A percentile compares a stretch with the other conserved stretches of the same genome.
These are phyloP conservation scores for Epinephelus cyanopodus DNA, from an alignment of 2,113 vertebrate genomes.

Conservation along the genomic window DNA sequence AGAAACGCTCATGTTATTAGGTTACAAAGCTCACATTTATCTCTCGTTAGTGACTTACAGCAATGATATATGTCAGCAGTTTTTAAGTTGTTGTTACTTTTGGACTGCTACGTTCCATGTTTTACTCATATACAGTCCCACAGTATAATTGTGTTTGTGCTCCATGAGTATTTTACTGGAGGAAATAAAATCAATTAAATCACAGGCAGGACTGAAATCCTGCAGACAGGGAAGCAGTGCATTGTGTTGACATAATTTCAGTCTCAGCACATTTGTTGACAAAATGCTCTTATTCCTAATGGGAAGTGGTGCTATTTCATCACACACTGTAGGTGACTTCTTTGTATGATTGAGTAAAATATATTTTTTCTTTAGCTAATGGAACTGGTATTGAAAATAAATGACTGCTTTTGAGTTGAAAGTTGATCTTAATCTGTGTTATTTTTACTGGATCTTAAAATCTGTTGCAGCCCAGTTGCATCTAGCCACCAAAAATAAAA, in stretches of 20 bases:
- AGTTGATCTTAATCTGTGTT: conserved; percentile 26
- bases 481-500: conserved; percentile 38
- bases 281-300: neutral
- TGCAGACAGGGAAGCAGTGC: neutral
- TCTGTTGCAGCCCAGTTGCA: conserved; percentile 31
- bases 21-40: conserved; percentile 39
- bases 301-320: neutral
- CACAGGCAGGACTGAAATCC: conserved; percentile 17
- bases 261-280: conserved; percentile 6
- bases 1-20: conserved; percentile 49
- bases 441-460: conserved; percentile 42
- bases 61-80: conserved; percentile 13
- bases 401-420: conserved; percentile 31
- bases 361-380: conserved; percentile 1
- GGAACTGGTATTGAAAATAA: conserved; percentile 41
- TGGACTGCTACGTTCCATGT: neutral
- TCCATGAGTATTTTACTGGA: conserved; percentile 8
- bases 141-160: conserved; percentile 18
- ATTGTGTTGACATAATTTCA: conserved; percentile 22
- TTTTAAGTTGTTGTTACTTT: conserved; percentile 4
- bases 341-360: conserved; percentile 29
- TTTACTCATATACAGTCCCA: neutral
- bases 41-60: conserved; percentile 24
- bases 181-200: conserved; percentile 31
- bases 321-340: conserved; percentile 10